Evolutionary conservation across 2,113 vertebrate species (phyloP).

Genomic region (Dasypus novemcinctus): DNA sequence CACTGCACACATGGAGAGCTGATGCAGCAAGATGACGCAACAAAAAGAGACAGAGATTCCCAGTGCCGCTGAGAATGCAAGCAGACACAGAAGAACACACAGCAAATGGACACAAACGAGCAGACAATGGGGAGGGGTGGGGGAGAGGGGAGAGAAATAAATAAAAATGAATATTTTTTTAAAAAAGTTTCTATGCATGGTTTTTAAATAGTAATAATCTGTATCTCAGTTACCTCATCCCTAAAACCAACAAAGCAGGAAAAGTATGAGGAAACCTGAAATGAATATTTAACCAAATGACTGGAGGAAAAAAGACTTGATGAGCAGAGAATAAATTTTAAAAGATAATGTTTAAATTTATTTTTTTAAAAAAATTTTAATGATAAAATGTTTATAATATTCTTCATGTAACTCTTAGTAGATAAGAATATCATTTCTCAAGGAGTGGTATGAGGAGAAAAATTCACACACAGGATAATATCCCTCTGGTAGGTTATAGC

Average conservation of each 20-base stretch:
- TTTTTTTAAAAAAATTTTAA: not conserved
- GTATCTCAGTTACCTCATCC: not conserved
- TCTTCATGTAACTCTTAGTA: not conserved
- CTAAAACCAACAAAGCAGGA: conserved; percentile 12
- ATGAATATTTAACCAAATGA: not conserved
- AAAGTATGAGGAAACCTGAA: not conserved
- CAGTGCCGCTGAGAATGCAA: no score
- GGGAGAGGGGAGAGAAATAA: no score
- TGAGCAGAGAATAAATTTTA: not conserved
- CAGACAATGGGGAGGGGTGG: no score
- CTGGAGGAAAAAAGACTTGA: not conserved
- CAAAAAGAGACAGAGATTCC: no score
- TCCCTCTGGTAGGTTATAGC: not conserved
- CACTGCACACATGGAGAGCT: no score
- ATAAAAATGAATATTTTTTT: no score
- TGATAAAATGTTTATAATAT: not conserved
- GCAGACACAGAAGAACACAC: no score
- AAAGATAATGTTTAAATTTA: not conserved
- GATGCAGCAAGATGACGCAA: no score
- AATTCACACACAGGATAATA: not conserved
- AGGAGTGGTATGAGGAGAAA: not conserved
- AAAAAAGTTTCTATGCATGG: not conserved
- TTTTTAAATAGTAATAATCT: not conserved
- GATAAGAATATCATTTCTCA: not conserved
- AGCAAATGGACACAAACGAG: no score